Conservation (phyloP, 2,797 vertebrate species). For the Acridotheres tristis region DNA sequence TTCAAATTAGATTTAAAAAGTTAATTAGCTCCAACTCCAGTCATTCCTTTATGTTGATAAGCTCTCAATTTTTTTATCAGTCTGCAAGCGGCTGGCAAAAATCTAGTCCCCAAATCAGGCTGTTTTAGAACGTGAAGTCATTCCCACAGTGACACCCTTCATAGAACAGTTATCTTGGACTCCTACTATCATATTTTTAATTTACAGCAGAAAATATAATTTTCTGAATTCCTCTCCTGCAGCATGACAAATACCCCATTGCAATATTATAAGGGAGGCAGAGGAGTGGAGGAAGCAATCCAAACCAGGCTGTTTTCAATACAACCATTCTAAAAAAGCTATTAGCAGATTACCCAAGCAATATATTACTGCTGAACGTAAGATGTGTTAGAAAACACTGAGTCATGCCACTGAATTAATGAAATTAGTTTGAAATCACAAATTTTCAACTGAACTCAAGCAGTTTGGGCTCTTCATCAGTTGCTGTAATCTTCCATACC, state of each 20-base stretch:
- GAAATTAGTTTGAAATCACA: constrained; percentile 27
- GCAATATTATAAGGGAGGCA: background rate
- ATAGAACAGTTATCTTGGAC: background rate
- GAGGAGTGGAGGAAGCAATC: background rate
- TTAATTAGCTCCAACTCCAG: constrained; percentile 15
- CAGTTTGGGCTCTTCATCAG: background rate
- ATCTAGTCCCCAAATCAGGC: background rate
- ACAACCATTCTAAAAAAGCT: background rate
- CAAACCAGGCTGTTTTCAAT: background rate
- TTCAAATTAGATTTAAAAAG: background rate
- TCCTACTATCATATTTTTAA: background rate
- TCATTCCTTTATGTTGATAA: background rate
- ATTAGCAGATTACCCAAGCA: constrained; percentile 43
- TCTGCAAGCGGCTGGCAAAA: background rate
- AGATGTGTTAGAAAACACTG: background rate
- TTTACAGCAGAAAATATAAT: background rate
- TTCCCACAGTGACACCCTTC: background rate
- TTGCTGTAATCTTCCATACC: background rate
- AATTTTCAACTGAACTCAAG: background rate
- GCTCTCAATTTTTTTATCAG: background rate
- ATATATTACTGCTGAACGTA: constrained; percentile 24
- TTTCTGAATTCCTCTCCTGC: background rate
- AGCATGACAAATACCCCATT: background rate
- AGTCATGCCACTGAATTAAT: constrained; percentile 39
- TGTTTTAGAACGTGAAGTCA: background rate